phyloP scores from a whole-genome alignment of 2,888 invertebrate species.

The Physocephala rufipes region DNA sequence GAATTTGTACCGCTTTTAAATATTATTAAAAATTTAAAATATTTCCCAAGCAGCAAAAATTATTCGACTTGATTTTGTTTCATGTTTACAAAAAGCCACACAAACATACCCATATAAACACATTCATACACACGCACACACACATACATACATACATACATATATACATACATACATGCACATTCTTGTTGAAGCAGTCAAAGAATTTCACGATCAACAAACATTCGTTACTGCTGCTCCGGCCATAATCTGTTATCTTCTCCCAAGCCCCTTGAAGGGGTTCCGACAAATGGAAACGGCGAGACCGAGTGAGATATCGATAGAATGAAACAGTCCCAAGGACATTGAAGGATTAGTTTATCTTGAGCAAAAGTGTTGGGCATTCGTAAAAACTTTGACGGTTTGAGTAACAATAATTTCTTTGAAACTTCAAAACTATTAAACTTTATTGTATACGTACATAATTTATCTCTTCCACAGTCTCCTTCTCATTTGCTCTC shows the following conservation, averaged over 20 bases:
- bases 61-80: background rate
- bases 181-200: slow-evolving; percentile 22
- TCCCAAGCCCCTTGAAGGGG: slow-evolving; percentile 26
- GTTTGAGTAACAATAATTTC: too few relatives aligned
- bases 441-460: too few relatives aligned
- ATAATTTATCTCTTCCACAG: too few relatives aligned
- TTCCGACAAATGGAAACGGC: too few relatives aligned
- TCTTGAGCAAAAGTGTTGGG: too few relatives aligned
- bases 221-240: slow-evolving; percentile 18
- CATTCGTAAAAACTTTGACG: too few relatives aligned
- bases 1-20: slow-evolving; percentile 28
- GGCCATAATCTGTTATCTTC: slow-evolving; percentile 42
- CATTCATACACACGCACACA: slow-evolving; percentile 27
- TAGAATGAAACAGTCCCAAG: too few relatives aligned
- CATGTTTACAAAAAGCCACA: slow-evolving; percentile 9
- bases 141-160: slow-evolving; percentile 17
- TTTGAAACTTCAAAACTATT: too few relatives aligned
- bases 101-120: slow-evolving; percentile 33
- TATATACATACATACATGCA: background rate
- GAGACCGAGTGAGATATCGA: too few relatives aligned
- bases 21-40: slow-evolving; percentile 32
- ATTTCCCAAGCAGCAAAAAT: slow-evolving; percentile 18
- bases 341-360: too few relatives aligned
- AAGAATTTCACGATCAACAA: slow-evolving; percentile 21
- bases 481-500: too few relatives aligned